phyloP scores from a whole-genome alignment of 2,888 invertebrate species.

The Parnassius mnemosyne region DNA sequence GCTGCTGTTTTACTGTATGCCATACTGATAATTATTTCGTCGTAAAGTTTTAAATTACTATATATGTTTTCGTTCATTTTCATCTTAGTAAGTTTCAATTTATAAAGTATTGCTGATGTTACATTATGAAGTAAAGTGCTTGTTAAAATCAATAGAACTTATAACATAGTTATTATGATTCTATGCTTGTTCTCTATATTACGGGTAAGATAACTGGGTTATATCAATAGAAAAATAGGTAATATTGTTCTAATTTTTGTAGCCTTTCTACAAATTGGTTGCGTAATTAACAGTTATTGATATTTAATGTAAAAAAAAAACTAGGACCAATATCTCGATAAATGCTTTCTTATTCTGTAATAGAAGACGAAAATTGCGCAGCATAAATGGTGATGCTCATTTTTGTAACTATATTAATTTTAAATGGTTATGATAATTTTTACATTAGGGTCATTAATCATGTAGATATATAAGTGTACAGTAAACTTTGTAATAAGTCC shows the following conservation, averaged over 20 bases:
- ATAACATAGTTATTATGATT: too few relatives aligned
- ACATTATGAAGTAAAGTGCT: background rate
- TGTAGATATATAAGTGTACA: conserved; percentile 18
- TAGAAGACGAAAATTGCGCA: background rate
- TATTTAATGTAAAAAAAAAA: conserved; percentile 4
- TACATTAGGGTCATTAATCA: background rate
- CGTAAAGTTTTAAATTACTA: conserved; percentile 23
- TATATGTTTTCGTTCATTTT: background rate
- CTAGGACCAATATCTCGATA: conserved; percentile 20
- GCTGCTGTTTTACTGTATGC: conserved; percentile 70
- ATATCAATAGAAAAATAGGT: too few relatives aligned
- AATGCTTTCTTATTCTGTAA: conserved; percentile 4
- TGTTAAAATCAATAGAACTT: too few relatives aligned
- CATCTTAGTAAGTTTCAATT: too few relatives aligned
- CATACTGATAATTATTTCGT: conserved; percentile 57
- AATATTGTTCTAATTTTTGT: too few relatives aligned
- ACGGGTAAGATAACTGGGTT: background rate
- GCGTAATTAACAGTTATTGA: background rate
- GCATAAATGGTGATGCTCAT: conserved; percentile 3
- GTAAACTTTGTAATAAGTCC: conserved; percentile 1
- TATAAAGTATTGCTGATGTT: too few relatives aligned
- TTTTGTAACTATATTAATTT: conserved; percentile 1
- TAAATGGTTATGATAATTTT: conserved; percentile 2
- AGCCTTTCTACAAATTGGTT: too few relatives aligned
- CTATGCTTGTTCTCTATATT: too few relatives aligned